These are phyloP conservation scores for Taenaris catops DNA, from an alignment of 2,888 invertebrate species.

Conservation along the genomic window DNA sequence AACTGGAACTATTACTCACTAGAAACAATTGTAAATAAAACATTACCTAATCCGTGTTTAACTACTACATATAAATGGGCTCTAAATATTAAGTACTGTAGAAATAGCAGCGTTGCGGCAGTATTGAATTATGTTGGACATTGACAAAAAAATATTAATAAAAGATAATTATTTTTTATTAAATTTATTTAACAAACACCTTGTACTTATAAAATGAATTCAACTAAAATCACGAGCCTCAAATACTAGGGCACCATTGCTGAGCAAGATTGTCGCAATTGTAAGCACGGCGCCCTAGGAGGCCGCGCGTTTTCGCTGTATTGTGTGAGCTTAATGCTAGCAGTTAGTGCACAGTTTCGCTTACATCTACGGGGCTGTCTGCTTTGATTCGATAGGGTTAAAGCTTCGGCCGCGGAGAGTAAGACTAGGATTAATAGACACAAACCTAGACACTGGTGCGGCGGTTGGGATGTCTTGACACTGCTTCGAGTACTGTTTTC, in stretches of 20 bases:
- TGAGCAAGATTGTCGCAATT: constrained; percentile 21
- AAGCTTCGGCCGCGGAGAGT: constrained; percentile 47
- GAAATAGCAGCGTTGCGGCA: constrained; percentile 16
- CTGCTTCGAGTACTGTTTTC: too few species aligned
- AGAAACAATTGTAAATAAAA: constrained; percentile 17
- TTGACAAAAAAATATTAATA: constrained; percentile 19
- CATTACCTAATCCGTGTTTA: constrained; percentile 8
- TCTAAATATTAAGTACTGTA: constrained; percentile 2
- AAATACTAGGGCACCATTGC: constrained; percentile 40
- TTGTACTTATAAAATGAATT: constrained; percentile 70
- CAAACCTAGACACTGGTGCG: constrained; percentile 75
- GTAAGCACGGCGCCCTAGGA: constrained; percentile 56
- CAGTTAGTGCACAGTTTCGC: constrained; percentile 66
- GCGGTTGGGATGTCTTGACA: too few species aligned
- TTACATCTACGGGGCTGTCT: constrained; percentile 44
- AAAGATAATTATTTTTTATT: constrained; percentile 13
- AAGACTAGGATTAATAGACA: constrained; percentile 63
- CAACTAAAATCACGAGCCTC: constrained; percentile 69
- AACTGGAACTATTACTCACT: constrained; percentile 14
- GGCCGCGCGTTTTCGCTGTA: constrained; percentile 34
- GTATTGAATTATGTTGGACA: constrained; percentile 16
- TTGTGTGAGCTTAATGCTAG: constrained; percentile 28
- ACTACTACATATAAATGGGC: constrained; percentile 10
- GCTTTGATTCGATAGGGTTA: constrained; percentile 30
- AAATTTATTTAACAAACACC: constrained; percentile 42